These are phyloP conservation scores for Stomatorhinus walkeri DNA, from an alignment of 2,797 vertebrate genomes.

Conservation along the genomic window DNA sequence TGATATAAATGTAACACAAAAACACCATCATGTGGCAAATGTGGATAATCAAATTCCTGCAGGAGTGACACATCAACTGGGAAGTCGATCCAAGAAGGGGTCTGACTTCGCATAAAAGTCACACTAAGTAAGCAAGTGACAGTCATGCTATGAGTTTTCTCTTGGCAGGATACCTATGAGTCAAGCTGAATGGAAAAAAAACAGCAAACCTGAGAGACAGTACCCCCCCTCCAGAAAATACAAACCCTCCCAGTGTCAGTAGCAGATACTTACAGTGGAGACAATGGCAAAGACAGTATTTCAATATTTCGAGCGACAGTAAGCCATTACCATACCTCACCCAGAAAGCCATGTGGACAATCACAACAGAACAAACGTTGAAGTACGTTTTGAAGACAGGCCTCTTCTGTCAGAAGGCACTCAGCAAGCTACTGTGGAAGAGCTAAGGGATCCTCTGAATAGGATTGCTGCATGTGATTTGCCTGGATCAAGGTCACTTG, in stretches of 20 bases:
- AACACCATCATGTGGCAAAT: conserved; percentile 27
- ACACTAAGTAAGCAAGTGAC: conserved; percentile 30
- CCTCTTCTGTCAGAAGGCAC: neutral
- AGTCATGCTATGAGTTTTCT: neutral
- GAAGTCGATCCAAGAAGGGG: conserved; percentile 24
- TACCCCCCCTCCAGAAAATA: neutral
- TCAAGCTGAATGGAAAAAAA: neutral
- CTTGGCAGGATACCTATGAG: neutral
- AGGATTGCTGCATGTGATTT: neutral
- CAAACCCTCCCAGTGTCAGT: neutral
- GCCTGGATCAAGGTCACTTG: neutral
- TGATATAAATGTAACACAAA: neutral
- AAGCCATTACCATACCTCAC: neutral
- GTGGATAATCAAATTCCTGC: conserved; percentile 27
- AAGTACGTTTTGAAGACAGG: neutral
- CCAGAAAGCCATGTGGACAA: neutral
- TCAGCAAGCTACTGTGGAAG: neutral
- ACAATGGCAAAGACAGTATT: neutral
- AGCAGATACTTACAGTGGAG: neutral
- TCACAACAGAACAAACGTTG: neutral
- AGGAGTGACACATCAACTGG: conserved; percentile 23
- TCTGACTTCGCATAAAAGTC: conserved; percentile 26
- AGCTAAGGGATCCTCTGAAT: neutral
- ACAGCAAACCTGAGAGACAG: neutral
- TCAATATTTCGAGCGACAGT: neutral